Evolutionary conservation across 1,140 invertebrate genomes (phyloP).

Genomic region (Xylocopa sonorina): DNA sequence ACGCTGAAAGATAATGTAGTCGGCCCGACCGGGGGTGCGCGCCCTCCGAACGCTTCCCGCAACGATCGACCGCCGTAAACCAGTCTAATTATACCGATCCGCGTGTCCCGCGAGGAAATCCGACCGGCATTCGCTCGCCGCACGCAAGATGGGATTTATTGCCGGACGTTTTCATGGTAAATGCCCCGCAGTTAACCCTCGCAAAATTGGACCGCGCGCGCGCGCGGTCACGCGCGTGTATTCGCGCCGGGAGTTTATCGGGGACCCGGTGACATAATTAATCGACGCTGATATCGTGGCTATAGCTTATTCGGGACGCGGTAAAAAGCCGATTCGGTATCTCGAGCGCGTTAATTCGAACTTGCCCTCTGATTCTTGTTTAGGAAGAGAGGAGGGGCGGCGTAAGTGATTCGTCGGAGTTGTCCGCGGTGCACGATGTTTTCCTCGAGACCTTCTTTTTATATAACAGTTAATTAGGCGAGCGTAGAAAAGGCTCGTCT

Average conservation of each 20-base stretch:
- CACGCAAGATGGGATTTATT: constrained; percentile 49
- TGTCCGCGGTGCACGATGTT: no score
- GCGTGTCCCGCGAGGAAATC: constrained; percentile 50
- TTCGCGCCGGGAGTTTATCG: constrained; percentile 17
- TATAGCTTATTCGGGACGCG: constrained; percentile 2
- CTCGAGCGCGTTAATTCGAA: not conserved
- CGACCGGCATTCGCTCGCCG: constrained; percentile 27
- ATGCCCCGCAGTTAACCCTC: constrained; percentile 46
- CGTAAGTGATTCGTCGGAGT: no score
- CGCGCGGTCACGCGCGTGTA: not conserved
- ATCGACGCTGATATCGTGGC: constrained; percentile 32
- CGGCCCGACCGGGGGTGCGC: constrained; percentile 35
- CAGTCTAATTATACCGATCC: constrained; percentile 54
- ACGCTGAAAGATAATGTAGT: constrained; percentile 42
- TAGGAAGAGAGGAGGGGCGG: no score
- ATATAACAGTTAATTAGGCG: no score
- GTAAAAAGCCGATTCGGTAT: not conserved
- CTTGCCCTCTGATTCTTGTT: not conserved
- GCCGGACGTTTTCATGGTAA: constrained; percentile 44
- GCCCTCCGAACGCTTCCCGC: constrained; percentile 25
- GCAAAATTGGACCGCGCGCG: constrained; percentile 36
- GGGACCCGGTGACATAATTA: constrained; percentile 41
- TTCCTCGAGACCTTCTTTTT: no score
- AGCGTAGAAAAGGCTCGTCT: no score
- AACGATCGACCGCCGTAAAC: constrained; percentile 50